These are phyloP conservation scores for Sphecodes monilicornis DNA, from an alignment of 2,888 invertebrate genomes.

Conservation along the genomic window DNA sequence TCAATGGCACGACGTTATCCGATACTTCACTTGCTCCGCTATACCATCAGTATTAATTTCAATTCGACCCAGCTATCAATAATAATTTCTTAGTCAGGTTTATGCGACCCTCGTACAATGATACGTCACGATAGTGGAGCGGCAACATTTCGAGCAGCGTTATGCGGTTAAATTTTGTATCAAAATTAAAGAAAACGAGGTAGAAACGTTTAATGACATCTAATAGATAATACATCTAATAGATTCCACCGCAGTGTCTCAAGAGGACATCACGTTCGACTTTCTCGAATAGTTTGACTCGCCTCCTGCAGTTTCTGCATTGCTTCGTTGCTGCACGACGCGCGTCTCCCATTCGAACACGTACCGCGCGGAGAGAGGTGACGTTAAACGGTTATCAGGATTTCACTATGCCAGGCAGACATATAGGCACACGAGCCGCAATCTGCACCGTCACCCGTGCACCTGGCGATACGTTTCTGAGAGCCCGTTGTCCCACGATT, in stretches of 20 bases:
- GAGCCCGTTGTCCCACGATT: not conserved
- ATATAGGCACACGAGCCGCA: conserved; percentile 32
- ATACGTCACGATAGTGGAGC: too few relatives aligned
- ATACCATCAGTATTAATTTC: too few relatives aligned
- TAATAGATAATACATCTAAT: too few relatives aligned
- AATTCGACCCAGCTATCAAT: too few relatives aligned
- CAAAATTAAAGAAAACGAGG: too few relatives aligned
- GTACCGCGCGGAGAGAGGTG: conserved; percentile 35
- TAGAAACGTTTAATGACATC: not conserved
- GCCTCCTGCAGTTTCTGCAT: not conserved
- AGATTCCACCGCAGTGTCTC: not conserved
- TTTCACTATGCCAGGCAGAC: conserved; percentile 27
- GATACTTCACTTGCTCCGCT: too few relatives aligned
- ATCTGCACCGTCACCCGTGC: conserved; percentile 28
- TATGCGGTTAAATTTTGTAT: too few relatives aligned
- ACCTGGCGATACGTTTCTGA: conserved; percentile 30
- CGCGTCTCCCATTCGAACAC: conserved; percentile 19
- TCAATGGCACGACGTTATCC: too few relatives aligned
- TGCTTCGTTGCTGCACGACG: not conserved
- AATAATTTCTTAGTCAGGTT: too few relatives aligned
- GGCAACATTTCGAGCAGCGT: too few relatives aligned
- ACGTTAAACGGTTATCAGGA: conserved; percentile 53
- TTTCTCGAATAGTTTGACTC: conserved; percentile 46
- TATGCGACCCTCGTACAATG: too few relatives aligned
- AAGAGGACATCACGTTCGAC: conserved; percentile 26